Conservation (phyloP, 2,113 vertebrate genomes). For the Nibea albiflora region DNA sequence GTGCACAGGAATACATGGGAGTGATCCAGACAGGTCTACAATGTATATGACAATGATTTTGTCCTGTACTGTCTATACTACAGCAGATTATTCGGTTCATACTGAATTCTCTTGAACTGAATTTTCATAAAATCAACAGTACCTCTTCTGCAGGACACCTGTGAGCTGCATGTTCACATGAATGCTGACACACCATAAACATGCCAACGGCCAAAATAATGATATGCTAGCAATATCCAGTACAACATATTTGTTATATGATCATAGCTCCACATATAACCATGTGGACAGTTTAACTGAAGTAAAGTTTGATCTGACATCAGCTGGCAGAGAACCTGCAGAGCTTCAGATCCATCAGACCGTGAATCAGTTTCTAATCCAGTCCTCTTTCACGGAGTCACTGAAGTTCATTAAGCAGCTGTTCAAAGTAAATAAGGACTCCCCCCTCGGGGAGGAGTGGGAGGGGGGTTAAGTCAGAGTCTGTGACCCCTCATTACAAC, state of each 20-base stretch:
- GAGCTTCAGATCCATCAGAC: background rate
- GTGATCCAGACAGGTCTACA: background rate
- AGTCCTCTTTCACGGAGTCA: background rate
- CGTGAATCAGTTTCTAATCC: conserved; percentile 37
- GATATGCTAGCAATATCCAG: no score
- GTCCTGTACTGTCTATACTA: no score
- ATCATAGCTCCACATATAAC: no score
- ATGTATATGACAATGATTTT: background rate
- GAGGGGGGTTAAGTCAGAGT: background rate
- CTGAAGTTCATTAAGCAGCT: conserved; percentile 37
- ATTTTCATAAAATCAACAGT: background rate
- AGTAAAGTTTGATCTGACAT: background rate
- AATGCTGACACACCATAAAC: no score
- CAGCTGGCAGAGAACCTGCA: background rate
- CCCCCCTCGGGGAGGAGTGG: background rate
- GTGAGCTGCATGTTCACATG: background rate
- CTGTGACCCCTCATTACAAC: conserved; percentile 28
- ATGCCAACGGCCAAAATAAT: no score
- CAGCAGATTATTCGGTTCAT: background rate
- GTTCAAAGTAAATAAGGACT: conserved; percentile 19
- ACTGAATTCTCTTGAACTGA: background rate
- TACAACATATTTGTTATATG: no score
- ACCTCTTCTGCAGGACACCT: background rate
- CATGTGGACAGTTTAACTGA: no score
- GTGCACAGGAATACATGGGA: background rate